Conservation (phyloP, 1,140 invertebrate species). For the Drosophila burlai region DNA sequence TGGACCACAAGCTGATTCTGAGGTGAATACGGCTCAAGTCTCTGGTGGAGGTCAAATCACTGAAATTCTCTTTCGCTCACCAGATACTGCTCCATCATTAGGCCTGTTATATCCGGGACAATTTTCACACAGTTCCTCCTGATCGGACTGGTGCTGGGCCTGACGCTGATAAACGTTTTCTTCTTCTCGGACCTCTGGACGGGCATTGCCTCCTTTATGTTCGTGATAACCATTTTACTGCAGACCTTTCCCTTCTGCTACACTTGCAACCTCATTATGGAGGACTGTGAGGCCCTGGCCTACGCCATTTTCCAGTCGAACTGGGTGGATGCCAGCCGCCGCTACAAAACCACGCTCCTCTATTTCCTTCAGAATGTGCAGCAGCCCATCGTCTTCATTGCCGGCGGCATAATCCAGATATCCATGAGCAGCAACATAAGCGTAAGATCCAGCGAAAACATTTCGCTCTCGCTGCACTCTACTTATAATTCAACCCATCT, state of each 20-base stretch:
- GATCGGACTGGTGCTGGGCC: slow-evolving; percentile 58
- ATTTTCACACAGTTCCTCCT: slow-evolving; percentile 69
- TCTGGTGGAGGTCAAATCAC: too few relatives aligned
- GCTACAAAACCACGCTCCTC: slow-evolving; percentile 63
- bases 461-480: not conserved
- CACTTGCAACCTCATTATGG: slow-evolving; percentile 69
- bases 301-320: slow-evolving; percentile 70
- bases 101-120: slow-evolving; percentile 67
- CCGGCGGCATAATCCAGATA: slow-evolving; percentile 70
- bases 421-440: slow-evolving; percentile 76
- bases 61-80: not conserved
- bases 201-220: slow-evolving; percentile 64
- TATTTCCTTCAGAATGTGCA: slow-evolving; percentile 74
- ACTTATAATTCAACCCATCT: slow-evolving; percentile 2
- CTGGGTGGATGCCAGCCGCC: slow-evolving; percentile 53
- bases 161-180: slow-evolving; percentile 68
- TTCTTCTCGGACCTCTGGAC: slow-evolving; percentile 68
- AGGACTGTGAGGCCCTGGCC: slow-evolving; percentile 58
- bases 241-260: slow-evolving; percentile 73
- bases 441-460: slow-evolving; percentile 44
- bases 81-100: slow-evolving; percentile 56
- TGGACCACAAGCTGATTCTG: slow-evolving; percentile 63
- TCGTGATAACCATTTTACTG: slow-evolving; percentile 60
- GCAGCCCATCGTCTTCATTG: slow-evolving; percentile 66
- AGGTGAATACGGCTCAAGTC: slow-evolving; percentile 11